These are phyloP conservation scores for Strix occidentalis DNA, from an alignment of 2,797 vertebrate species.

Conservation along the genomic window DNA sequence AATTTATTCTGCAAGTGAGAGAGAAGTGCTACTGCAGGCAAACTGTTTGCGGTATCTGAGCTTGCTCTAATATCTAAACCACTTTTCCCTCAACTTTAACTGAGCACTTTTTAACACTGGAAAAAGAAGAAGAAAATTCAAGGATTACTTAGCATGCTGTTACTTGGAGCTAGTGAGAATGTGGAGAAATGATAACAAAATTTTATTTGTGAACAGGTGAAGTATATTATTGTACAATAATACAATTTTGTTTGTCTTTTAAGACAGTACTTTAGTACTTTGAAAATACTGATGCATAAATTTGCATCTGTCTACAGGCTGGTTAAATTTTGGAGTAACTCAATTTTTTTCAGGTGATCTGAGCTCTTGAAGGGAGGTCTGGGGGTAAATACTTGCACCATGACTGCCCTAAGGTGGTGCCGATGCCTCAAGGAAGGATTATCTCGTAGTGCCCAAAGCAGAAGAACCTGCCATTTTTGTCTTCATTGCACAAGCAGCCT, in stretches of 20 bases:
- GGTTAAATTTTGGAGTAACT: background rate
- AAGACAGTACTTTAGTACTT: background rate
- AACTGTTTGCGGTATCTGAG: background rate
- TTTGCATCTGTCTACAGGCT: background rate
- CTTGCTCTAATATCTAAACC: background rate
- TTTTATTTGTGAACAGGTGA: background rate
- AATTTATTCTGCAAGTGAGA: background rate
- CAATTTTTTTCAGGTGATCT: background rate
- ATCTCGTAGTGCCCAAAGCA: background rate
- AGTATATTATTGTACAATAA: background rate
- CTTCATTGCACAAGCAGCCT: background rate
- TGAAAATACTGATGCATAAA: background rate
- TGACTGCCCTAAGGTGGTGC: slow-evolving; percentile 31
- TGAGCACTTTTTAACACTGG: rapidly evolving
- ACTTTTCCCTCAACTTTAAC: background rate
- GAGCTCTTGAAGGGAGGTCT: background rate
- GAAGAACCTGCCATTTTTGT: slow-evolving; percentile 39
- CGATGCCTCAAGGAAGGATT: background rate
- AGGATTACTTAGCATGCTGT: background rate
- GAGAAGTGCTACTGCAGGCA: background rate
- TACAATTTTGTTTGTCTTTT: background rate
- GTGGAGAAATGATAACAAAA: background rate
- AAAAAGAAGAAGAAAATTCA: background rate
- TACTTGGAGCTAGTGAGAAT: background rate
- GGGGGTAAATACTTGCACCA: background rate